phyloP scores from a whole-genome alignment of 2,113 vertebrate genomes.

The Paratilapia polleni region DNA sequence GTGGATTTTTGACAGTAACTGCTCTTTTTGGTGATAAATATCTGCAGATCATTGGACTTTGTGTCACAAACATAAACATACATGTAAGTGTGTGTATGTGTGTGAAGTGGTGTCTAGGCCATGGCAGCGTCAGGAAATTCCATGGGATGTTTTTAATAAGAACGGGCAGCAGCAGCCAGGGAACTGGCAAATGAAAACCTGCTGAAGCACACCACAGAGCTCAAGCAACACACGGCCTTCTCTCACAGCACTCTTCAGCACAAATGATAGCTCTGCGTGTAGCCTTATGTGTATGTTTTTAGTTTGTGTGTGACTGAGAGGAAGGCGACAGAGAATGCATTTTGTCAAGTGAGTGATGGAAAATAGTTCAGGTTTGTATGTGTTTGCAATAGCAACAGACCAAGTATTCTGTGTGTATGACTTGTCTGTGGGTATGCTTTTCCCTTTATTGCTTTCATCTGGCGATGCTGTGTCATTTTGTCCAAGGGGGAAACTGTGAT shows the following conservation, averaged over 20 bases:
- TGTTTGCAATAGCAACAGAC: constrained; percentile 48
- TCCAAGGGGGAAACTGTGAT: constrained; percentile 54
- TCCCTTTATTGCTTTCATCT: constrained; percentile 48
- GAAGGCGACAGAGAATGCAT: background rate
- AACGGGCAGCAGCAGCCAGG: constrained; percentile 57
- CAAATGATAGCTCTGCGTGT: constrained; percentile 35
- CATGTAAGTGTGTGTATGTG: constrained; percentile 18
- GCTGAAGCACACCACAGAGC: constrained; percentile 65
- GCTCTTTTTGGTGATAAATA: constrained; percentile 50
- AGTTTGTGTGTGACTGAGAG: background rate
- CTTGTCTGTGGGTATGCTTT: constrained; percentile 11
- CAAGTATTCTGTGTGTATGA: constrained; percentile 12
- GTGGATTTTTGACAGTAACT: constrained; percentile 57
- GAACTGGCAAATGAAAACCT: constrained; percentile 77
- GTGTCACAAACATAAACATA: constrained; percentile 29
- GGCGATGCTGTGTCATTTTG: constrained; percentile 44
- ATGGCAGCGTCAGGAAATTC: constrained; percentile 80
- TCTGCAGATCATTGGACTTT: constrained; percentile 44
- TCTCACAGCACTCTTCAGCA: constrained; percentile 9
- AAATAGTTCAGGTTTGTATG: constrained; percentile 19
- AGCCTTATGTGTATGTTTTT: background rate
- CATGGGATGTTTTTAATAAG: constrained; percentile 84
- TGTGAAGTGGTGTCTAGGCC: constrained; percentile 55
- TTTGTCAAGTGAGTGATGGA: background rate
- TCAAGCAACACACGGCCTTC: constrained; percentile 24